Conservation (phyloP, 1,140 invertebrate species). For the Achroia grisella region DNA sequence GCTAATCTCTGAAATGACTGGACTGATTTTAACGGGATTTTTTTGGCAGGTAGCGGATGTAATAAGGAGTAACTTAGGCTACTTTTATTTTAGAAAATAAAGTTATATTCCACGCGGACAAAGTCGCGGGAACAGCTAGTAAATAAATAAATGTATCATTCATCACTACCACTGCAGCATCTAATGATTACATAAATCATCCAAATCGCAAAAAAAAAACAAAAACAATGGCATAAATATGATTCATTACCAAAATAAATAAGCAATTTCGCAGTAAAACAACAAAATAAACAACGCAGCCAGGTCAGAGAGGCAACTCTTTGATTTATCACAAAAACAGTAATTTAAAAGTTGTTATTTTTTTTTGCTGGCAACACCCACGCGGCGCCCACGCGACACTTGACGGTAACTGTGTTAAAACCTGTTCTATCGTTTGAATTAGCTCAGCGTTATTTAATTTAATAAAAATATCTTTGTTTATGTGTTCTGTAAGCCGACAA, state of each 20-base stretch:
- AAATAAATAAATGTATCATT: too few relatives aligned
- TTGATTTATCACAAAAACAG: constrained; percentile 53
- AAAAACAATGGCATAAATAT: constrained; percentile 7
- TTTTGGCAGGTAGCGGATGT: too few relatives aligned
- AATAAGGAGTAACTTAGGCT: too few relatives aligned
- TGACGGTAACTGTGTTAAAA: constrained; percentile 30
- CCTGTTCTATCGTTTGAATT: constrained; percentile 31
- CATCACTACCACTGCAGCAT: too few relatives aligned
- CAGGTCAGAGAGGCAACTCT: constrained; percentile 15
- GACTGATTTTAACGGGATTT: too few relatives aligned
- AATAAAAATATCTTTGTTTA: neutral
- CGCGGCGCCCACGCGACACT: constrained; percentile 28
- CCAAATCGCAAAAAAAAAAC: neutral
- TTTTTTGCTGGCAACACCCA: constrained; percentile 43
- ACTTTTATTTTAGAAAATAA: too few relatives aligned
- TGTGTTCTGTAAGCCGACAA: too few relatives aligned
- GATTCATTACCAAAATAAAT: constrained; percentile 12
- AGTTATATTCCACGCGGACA: too few relatives aligned
- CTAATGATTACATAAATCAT: neutral
- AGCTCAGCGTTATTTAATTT: constrained; percentile 9
- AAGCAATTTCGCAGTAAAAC: constrained; percentile 22
- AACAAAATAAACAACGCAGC: constrained; percentile 19
- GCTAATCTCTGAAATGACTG: too few relatives aligned
- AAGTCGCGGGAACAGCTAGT: too few relatives aligned
- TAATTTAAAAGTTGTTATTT: constrained; percentile 40